Base-by-base conservation (phyloP, 2,888 invertebrate species). In the Oligia strigilis region DNA sequence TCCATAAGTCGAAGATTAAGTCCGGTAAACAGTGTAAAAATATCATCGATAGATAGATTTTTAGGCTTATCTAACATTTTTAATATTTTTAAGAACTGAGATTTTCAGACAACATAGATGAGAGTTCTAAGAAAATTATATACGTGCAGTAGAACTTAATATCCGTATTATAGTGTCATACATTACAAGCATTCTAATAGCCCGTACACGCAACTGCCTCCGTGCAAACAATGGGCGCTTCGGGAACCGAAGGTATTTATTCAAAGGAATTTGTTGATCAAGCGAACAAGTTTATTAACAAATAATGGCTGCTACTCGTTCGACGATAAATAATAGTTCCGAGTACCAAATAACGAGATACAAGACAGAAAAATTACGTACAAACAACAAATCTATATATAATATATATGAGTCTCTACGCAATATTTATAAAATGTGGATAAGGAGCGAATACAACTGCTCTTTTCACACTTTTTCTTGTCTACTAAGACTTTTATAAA, bases 261-360 rank as follows among this genome's bases (percentile, higher is more conserved):
- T 91, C 90, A 85, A 89, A 89, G 82, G 72, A 93, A 92, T 94
- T 94, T 92, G 93, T 91, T 90, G 90, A 91, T 91, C 88, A 87
- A 90, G 82, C 88, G 89, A 84, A 83, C 90, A 89, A 29, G 29
- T 87, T 89, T 86, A 84, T 86, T 69, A 88, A 89, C 89, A 72
- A 75, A 86, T 81, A 77, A 77, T 67, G 82, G 52, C 62, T 79
- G 52, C 78, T 78, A 73, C 90, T 88, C 77, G 77, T 79, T 78
- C 4, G n/a, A 77, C 86, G 77, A 78, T 82, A 77, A 84, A 78
- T 83, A 88, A 83, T 82, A 88, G 87, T 90, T 89, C 85, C 83
- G 81, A 88, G 78, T 87, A 65, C 71, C 66, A 52, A 80, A 77
- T 62, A 43, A 64, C 36, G 40, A 66, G 73, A 75, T 75, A 81